Evolutionary conservation across 1,140 invertebrate genomes (phyloP).

Genomic region (Onthophagus taurus): DNA sequence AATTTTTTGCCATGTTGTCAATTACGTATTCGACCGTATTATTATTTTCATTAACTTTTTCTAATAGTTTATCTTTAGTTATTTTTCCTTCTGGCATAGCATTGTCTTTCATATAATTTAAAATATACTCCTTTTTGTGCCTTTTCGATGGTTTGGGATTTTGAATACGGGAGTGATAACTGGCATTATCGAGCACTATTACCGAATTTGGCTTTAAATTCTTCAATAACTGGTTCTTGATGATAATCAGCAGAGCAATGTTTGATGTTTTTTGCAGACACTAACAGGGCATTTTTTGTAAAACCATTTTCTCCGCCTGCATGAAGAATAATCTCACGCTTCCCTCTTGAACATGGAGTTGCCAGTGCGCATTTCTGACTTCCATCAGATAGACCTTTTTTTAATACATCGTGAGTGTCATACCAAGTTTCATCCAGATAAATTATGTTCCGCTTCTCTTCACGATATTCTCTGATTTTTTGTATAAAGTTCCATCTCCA

Average conservation of each 20-base stretch:
- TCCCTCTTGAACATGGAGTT: slow-evolving; percentile 18
- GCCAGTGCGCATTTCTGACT: slow-evolving; percentile 8
- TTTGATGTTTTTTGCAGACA: slow-evolving; percentile 18
- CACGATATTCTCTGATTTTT: too few species aligned
- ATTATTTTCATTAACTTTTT: too few species aligned
- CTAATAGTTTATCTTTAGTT: too few species aligned
- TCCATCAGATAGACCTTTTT: slow-evolving; percentile 12
- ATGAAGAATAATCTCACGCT: slow-evolving; percentile 26
- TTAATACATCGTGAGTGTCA: slow-evolving; percentile 3
- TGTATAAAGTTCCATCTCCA: too few species aligned
- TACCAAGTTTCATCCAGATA: slow-evolving; percentile 14
- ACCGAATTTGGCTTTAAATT: slow-evolving; percentile 15
- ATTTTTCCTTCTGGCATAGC: too few species aligned
- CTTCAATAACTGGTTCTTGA: slow-evolving; percentile 13
- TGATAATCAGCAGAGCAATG: slow-evolving; percentile 17
- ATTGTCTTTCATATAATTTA: too few species aligned
- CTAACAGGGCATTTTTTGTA: slow-evolving; percentile 21
- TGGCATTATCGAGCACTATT: slow-evolving; percentile 17
- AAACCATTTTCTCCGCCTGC: slow-evolving; percentile 23
- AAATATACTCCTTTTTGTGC: too few species aligned
- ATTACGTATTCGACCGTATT: too few species aligned
- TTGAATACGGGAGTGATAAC: slow-evolving; percentile 10
- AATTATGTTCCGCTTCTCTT: too few species aligned
- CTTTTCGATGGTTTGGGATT: too few species aligned
- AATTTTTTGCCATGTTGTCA: too few species aligned